Evolutionary conservation across 2,113 vertebrate genomes (phyloP).

Genomic region (Chaetodon trifascialis): DNA sequence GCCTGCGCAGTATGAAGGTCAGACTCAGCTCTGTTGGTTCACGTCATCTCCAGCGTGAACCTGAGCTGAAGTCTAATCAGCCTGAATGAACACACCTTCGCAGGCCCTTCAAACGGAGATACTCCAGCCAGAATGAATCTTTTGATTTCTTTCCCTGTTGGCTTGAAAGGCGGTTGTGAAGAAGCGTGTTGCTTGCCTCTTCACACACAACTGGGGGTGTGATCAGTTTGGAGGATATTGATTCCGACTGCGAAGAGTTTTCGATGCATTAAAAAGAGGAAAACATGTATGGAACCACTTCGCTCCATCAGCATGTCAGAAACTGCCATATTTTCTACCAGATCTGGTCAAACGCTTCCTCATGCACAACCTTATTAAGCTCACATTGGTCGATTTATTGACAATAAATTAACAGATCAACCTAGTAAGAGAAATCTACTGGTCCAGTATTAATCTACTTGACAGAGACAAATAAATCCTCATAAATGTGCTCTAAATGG

Average conservation of each 20-base stretch:
- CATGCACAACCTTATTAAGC: not conserved
- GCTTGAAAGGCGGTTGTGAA: not conserved
- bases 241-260: not conserved
- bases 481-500: too few species aligned
- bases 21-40: conserved; percentile 4
- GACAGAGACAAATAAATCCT: too few species aligned
- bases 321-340: not conserved
- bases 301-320: not conserved
- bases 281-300: not conserved
- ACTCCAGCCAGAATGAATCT: not conserved
- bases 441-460: too few species aligned
- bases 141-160: not conserved
- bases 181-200: too few species aligned
- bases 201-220: not conserved
- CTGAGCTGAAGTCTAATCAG: conserved; percentile 27
- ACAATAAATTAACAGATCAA: not conserved
- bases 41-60: not conserved
- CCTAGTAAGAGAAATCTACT: not conserved
- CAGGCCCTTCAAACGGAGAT: not conserved
- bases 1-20: not conserved
- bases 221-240: not conserved
- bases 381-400: too few species aligned
- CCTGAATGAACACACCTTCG: conserved; percentile 24
- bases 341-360: not conserved
- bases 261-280: not conserved